Evolutionary conservation across 2,797 vertebrate genomes (phyloP).

Genomic region (Miichthys miiuy): DNA sequence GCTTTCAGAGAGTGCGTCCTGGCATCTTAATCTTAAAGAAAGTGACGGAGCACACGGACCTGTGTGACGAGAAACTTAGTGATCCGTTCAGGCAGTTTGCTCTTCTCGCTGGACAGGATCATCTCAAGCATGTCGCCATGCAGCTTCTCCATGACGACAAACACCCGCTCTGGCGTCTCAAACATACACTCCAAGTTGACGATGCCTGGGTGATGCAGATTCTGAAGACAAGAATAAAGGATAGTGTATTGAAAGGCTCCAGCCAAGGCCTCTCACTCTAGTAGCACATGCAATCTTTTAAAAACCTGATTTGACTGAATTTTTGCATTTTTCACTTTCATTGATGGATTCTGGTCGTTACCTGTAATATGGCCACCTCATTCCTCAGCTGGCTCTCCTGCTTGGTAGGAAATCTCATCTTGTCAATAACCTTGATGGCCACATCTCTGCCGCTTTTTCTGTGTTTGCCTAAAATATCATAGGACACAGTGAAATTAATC

Average conservation of each 20-base stretch:
- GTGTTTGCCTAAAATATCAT: constrained; percentile 89
- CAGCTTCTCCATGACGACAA: constrained; percentile 99
- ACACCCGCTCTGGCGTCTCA: constrained; percentile 96
- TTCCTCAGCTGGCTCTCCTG: constrained; percentile 98
- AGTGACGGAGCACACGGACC: constrained; percentile 74
- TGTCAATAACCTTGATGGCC: constrained; percentile 99
- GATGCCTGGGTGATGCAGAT: constrained; percentile 97
- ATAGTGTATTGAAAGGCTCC: neutral
- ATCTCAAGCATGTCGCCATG: constrained; percentile 99
- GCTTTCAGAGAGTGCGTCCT: neutral
- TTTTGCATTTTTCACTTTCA: neutral
- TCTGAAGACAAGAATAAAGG: constrained; percentile 79
- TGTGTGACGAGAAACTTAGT: constrained; percentile 98
- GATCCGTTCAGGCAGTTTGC: constrained; percentile 95
- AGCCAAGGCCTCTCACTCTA: neutral
- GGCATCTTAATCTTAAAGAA: neutral
- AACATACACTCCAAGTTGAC: constrained; percentile 99
- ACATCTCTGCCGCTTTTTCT: constrained; percentile 98
- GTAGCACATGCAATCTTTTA: neutral
- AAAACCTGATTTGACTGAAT: neutral
- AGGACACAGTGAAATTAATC: neutral
- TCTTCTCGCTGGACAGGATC: constrained; percentile 98
- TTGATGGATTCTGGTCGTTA: constrained; percentile 61
- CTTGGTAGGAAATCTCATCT: constrained; percentile 99
- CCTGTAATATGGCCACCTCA: constrained; percentile 98